phyloP scores from a whole-genome alignment of 2,113 vertebrate species.

The Chauna torquata region DNA sequence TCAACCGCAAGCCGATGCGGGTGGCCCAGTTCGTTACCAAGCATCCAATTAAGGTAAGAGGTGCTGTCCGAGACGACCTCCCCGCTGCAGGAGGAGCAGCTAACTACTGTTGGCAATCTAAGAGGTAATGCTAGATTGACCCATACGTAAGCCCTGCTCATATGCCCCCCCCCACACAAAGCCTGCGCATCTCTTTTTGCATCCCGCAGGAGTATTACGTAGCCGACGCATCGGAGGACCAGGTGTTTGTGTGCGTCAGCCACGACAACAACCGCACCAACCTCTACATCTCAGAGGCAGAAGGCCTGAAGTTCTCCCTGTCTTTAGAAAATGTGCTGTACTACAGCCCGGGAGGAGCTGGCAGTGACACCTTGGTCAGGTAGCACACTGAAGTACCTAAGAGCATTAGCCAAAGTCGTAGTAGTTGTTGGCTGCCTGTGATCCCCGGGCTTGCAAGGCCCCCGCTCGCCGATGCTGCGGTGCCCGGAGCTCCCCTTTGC shows the following conservation, averaged over 20 bases:
- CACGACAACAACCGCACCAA: slow-evolving; percentile 92
- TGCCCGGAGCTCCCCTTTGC: rapidly evolving
- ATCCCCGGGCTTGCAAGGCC: rapidly evolving
- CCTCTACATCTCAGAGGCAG: slow-evolving; percentile 95
- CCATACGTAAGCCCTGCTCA: background rate
- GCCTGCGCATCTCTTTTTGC: background rate
- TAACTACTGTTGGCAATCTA: background rate
- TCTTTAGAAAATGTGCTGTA: slow-evolving; percentile 94
- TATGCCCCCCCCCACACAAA: rapidly evolving
- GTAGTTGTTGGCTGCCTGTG: rapidly evolving
- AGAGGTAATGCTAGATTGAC: background rate
- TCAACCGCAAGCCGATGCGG: slow-evolving; percentile 94
- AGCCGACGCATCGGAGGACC: slow-evolving; percentile 93
- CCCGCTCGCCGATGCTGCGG: rapidly evolving
- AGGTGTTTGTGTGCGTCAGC: slow-evolving; percentile 97
- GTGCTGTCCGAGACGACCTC: background rate
- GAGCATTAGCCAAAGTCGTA: rapidly evolving
- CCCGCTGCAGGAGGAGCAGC: background rate
- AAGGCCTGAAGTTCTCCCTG: slow-evolving; percentile 92
- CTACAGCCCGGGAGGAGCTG: slow-evolving; percentile 90
- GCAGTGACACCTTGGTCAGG: slow-evolving; percentile 94
- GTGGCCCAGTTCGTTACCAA: slow-evolving; percentile 92
- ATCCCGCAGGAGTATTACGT: slow-evolving; percentile 91
- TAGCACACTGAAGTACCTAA: background rate
- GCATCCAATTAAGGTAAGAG: slow-evolving; percentile 92